Evolutionary conservation across 2,797 vertebrate genomes (phyloP).

Genomic region (Varecia variegata): DNA sequence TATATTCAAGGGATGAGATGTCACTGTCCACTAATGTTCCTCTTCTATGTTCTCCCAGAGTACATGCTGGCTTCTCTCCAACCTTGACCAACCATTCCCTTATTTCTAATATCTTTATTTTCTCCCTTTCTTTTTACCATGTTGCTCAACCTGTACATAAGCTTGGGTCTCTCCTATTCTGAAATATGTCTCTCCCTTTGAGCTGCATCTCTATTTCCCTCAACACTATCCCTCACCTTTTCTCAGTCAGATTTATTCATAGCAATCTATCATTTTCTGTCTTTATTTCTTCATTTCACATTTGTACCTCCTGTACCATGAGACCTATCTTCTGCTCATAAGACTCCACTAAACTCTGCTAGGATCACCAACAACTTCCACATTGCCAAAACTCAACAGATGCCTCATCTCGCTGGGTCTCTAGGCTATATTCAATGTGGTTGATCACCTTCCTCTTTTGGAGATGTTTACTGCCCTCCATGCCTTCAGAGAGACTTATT

Average conservation of each 20-base stretch:
- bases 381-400: neutral
- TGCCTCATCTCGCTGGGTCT: neutral
- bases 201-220: neutral
- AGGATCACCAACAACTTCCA: neutral
- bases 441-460: neutral
- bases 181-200: neutral
- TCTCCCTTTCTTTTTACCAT: neutral
- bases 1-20: neutral
- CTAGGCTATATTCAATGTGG: neutral
- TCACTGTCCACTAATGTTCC: neutral
- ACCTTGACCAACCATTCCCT: neutral
- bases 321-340: neutral
- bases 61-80: neutral
- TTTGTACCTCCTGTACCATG: neutral
- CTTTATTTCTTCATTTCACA: neutral
- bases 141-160: neutral
- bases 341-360: neutral
- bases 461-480: neutral
- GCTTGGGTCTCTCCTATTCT: neutral
- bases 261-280: neutral
- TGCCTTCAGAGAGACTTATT: neutral
- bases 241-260: neutral
- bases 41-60: neutral
- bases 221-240: neutral
- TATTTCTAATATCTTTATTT: neutral